phyloP scores from a whole-genome alignment of 1,140 invertebrate genomes.

The Zaprionus lachaisei region DNA sequence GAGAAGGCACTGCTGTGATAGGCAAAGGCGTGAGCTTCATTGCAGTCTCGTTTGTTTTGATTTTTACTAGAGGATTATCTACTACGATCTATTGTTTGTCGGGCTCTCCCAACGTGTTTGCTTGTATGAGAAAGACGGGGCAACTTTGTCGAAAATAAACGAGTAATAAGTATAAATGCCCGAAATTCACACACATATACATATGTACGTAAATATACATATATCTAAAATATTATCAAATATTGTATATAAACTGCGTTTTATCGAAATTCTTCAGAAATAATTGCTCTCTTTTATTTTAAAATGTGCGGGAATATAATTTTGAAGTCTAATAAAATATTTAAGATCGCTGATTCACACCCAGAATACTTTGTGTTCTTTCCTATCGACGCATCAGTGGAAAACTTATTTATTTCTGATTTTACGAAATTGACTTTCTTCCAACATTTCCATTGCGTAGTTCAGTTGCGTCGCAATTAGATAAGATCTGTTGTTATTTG shows the following conservation, averaged over 20 bases:
- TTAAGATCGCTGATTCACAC: background rate
- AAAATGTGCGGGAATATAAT: background rate
- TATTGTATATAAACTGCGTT: constrained; percentile 9
- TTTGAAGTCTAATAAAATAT: background rate
- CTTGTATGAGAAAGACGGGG: constrained; percentile 15
- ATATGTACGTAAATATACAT: constrained; percentile 9
- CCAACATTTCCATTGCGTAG: constrained; percentile 30
- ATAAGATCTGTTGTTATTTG: constrained; percentile 28
- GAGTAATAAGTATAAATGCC: constrained; percentile 10
- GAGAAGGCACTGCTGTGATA: background rate
- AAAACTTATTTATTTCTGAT: background rate
- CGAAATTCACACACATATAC: background rate
- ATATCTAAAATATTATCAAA: constrained; percentile 13
- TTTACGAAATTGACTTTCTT: constrained; percentile 2
- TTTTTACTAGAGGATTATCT: constrained; percentile 26
- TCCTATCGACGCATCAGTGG: background rate
- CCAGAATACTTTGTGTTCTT: background rate
- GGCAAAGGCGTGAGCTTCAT: constrained; percentile 1
- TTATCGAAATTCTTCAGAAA: constrained; percentile 11
- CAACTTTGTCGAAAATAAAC: constrained; percentile 19
- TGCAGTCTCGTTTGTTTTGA: constrained; percentile 28
- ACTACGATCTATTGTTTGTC: constrained; percentile 21
- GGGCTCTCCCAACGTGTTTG: constrained; percentile 25
- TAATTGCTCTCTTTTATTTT: background rate
- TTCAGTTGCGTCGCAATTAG: constrained; percentile 35